These are phyloP conservation scores for Armadillidium nasatum DNA, from an alignment of 1,140 invertebrate species.

Conservation along the genomic window DNA sequence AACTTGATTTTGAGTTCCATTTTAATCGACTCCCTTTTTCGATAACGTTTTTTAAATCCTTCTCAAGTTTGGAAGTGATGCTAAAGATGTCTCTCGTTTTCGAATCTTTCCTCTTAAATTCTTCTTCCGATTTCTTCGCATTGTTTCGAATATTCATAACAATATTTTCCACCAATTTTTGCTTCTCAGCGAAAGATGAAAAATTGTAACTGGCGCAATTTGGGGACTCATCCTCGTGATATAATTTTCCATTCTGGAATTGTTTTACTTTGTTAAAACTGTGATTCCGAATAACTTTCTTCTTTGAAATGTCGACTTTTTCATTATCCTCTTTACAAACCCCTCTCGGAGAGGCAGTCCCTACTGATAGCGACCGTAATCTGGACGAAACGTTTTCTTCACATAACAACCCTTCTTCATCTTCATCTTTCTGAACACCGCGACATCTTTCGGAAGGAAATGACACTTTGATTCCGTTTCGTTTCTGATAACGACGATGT, in stretches of 20 bases:
- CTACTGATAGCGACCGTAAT: neutral
- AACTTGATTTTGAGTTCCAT: neutral
- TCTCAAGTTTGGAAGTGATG: neutral
- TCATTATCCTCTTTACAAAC: neutral
- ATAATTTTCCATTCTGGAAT: neutral
- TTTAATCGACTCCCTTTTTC: neutral
- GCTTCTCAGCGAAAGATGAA: neutral
- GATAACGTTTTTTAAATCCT: neutral
- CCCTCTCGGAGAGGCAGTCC: neutral
- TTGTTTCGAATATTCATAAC: neutral
- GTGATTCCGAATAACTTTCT: neutral
- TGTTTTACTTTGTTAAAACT: neutral
- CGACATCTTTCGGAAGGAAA: neutral
- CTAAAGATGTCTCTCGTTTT: neutral
- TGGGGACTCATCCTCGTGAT: neutral
- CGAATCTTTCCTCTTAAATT: neutral
- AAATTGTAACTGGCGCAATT: neutral
- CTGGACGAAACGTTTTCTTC: neutral
- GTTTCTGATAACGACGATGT: too few relatives aligned
- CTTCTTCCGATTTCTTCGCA: neutral
- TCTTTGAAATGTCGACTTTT: neutral
- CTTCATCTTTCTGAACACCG: neutral
- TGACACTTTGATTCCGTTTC: too few relatives aligned
- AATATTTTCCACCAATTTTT: neutral
- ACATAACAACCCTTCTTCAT: neutral